phyloP scores from a whole-genome alignment of 2,888 invertebrate genomes.

The Drosophila mulleri region DNA sequence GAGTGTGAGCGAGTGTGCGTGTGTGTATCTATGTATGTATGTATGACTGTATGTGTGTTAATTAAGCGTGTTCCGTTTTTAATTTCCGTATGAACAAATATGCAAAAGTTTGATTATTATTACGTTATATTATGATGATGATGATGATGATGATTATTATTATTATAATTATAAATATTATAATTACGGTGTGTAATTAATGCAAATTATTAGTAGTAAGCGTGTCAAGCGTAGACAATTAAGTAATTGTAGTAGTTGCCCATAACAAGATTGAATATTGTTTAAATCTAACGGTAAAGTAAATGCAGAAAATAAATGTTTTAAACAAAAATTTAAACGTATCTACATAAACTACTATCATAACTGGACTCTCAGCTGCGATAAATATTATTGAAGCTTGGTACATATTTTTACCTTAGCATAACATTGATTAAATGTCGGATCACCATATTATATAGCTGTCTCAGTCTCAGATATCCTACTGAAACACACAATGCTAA shows the following conservation, averaged over 20 bases:
- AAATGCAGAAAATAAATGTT: constrained; percentile 78
- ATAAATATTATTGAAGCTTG: background rate
- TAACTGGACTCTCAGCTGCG: background rate
- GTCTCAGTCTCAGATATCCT: background rate
- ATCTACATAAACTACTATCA: background rate
- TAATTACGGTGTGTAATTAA: constrained; percentile 78
- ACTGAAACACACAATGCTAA: background rate
- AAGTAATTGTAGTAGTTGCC: constrained; percentile 77
- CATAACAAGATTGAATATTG: constrained; percentile 78
- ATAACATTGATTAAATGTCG: background rate
- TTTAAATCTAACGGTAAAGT: constrained; percentile 70
- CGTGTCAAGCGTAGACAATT: constrained; percentile 59
- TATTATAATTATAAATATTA: constrained; percentile 35
- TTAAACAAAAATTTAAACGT: constrained; percentile 60
- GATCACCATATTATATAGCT: background rate
- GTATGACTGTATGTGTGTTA: constrained; percentile 15
- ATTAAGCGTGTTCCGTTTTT: constrained; percentile 63
- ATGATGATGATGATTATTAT: constrained; percentile 26
- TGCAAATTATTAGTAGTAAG: constrained; percentile 71
- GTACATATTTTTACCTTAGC: background rate
- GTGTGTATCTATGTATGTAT: constrained; percentile 1
- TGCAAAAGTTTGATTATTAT: constrained; percentile 67
- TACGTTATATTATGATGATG: constrained; percentile 57
- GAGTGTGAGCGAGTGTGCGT: constrained; percentile 7
- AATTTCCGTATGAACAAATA: constrained; percentile 73